A percentile compares a stretch with the other conserved stretches of the same genome.
Evolutionary conservation across 2,888 invertebrate genomes (phyloP).

Genomic region (Apotomis betuletana): DNA sequence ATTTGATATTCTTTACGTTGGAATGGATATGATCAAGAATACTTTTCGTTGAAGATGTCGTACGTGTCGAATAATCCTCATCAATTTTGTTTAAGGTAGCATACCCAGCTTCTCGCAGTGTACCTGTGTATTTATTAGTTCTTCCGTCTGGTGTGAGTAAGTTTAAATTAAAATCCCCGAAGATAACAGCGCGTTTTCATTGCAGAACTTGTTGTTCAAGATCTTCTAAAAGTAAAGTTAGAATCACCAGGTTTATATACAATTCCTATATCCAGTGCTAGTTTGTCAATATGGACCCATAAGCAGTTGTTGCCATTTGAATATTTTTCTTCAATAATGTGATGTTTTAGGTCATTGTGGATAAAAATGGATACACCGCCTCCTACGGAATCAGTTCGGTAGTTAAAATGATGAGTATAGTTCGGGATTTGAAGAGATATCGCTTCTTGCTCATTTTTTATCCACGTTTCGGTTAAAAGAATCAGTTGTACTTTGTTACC

Average conservation of each 20-base stretch:
- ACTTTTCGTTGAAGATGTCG: neutral
- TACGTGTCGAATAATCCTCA: neutral
- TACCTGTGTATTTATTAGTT: neutral
- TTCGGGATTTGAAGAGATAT: neutral
- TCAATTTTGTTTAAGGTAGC: neutral
- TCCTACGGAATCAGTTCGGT: no score
- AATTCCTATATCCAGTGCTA: no score
- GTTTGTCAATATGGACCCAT: no score
- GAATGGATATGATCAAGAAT: neutral
- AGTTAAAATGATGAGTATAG: no score
- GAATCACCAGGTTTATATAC: no score
- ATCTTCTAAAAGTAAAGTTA: no score
- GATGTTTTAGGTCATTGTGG: constrained; percentile 2
- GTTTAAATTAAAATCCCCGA: neutral
- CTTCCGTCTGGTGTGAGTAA: neutral
- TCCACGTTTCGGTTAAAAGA: neutral
- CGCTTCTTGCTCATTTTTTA: neutral
- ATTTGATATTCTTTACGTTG: neutral
- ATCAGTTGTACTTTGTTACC: neutral
- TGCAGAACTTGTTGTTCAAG: neutral
- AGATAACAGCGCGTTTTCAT: neutral
- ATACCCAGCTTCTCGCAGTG: constrained; percentile 1
- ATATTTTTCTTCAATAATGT: neutral
- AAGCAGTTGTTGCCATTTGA: neutral
- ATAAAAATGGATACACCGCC: neutral